Conservation (phyloP, 2,888 invertebrate genomes). For the Nymphalis c-album region DNA sequence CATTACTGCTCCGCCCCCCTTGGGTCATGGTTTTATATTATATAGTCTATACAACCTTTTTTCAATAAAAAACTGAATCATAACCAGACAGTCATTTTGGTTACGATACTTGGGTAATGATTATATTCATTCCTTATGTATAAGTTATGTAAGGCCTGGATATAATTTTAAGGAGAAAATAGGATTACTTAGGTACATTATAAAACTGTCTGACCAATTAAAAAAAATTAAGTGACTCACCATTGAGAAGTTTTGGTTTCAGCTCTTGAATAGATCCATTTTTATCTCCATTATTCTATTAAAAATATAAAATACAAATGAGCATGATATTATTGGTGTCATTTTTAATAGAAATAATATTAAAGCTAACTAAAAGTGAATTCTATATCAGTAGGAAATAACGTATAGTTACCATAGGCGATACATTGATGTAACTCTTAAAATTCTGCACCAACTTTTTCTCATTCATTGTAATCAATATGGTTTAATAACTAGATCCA, state of each 20-base stretch:
- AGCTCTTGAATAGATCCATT: conserved; percentile 78
- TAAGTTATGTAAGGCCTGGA: no score
- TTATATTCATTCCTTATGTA: no score
- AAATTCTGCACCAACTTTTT: conserved; percentile 79
- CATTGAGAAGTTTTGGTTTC: conserved; percentile 78
- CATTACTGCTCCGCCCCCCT: no score
- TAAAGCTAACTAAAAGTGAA: background rate
- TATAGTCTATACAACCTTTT: no score
- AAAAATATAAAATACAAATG: conserved; percentile 29
- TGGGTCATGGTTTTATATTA: no score
- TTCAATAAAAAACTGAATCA: background rate
- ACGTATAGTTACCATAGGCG: conserved; percentile 59
- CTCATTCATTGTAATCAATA: conserved; percentile 77
- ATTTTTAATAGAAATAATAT: no score
- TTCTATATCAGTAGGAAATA: conserved; percentile 34
- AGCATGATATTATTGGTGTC: no score
- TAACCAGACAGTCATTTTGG: background rate
- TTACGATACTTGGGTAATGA: no score
- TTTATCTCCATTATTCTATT: conserved; percentile 77
- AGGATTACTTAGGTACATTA: no score
- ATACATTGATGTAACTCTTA: conserved; percentile 80
- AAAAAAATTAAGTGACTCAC: conserved; percentile 54
- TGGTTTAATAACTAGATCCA: conserved; percentile 48
- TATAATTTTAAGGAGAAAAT: no score
- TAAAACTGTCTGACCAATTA: background rate